Conservation (phyloP, 2,888 invertebrate species). For the Saturnia pavonia region DNA sequence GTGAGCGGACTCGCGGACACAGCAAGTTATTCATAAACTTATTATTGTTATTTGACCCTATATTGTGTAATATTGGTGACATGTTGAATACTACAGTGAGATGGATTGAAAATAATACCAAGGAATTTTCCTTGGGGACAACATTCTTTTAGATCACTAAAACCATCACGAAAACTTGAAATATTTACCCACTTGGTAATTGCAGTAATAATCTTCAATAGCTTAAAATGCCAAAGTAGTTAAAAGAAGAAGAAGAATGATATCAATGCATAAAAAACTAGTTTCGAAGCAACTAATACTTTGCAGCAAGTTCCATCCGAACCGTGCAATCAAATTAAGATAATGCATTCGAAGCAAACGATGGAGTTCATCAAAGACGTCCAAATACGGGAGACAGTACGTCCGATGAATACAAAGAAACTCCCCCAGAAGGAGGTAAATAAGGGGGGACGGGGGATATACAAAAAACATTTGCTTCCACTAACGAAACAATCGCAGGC, state of each 20-base stretch:
- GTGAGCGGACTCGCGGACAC: too few species aligned
- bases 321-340: constrained; percentile 42
- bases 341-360: constrained; percentile 48
- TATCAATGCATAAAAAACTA: neutral
- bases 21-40: too few species aligned
- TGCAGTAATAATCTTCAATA: too few species aligned
- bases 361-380: constrained; percentile 77
- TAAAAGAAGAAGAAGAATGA: neutral
- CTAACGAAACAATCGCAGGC: constrained; percentile 79
- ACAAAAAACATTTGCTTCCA: constrained; percentile 72
- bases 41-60: too few species aligned
- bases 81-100: too few species aligned
- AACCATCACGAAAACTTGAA: too few species aligned
- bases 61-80: too few species aligned
- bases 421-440: constrained; percentile 30
- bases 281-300: neutral
- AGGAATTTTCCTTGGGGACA: too few species aligned
- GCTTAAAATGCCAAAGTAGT: too few species aligned
- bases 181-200: too few species aligned
- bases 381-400: constrained; percentile 67
- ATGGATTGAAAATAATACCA: too few species aligned
- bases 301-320: neutral
- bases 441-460: constrained; percentile 33
- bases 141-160: too few species aligned
- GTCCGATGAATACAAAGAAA: constrained; percentile 70